phyloP scores from a whole-genome alignment of 2,888 invertebrate genomes.

The Andrena marginata region DNA sequence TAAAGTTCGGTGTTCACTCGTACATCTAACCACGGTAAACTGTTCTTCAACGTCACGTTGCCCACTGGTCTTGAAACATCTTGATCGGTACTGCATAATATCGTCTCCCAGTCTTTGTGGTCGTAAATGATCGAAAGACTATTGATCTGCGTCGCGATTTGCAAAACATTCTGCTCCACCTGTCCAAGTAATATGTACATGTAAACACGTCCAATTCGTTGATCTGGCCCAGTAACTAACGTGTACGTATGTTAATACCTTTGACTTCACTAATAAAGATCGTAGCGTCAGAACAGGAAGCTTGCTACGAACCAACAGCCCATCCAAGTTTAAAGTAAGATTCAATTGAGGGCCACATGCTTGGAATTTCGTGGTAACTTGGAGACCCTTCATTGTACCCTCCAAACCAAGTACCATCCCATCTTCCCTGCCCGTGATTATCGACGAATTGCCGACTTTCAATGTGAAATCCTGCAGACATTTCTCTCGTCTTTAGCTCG shows the following conservation, averaged over 20 bases:
- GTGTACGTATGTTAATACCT: constrained; percentile 66
- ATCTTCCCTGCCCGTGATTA: constrained; percentile 90
- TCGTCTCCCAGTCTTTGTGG: constrained; percentile 86
- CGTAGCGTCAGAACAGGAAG: constrained; percentile 81
- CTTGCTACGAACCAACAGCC: constrained; percentile 81
- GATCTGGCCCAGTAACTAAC: not conserved
- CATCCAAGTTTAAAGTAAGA: constrained; percentile 80
- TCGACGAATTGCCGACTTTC: constrained; percentile 90
- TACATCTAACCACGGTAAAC: constrained; percentile 78
- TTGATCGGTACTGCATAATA: constrained; percentile 66
- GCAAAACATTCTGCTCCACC: constrained; percentile 81
- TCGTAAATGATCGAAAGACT: constrained; percentile 90
- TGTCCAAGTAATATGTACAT: constrained; percentile 53
- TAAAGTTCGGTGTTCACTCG: constrained; percentile 81
- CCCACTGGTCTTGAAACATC: constrained; percentile 78
- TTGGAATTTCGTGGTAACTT: constrained; percentile 85
- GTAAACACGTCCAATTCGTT: not conserved
- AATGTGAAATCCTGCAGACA: constrained; percentile 89
- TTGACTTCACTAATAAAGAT: constrained; percentile 79
- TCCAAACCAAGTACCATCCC: constrained; percentile 89
- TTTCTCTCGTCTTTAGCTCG: not conserved
- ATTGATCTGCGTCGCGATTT: constrained; percentile 86
- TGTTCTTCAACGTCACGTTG: constrained; percentile 72
- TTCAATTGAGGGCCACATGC: constrained; percentile 76
- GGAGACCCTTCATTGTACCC: constrained; percentile 89